Base-by-base conservation (phyloP, 2,888 invertebrate species). In the Lepidocyrtoides sp. region DNA sequence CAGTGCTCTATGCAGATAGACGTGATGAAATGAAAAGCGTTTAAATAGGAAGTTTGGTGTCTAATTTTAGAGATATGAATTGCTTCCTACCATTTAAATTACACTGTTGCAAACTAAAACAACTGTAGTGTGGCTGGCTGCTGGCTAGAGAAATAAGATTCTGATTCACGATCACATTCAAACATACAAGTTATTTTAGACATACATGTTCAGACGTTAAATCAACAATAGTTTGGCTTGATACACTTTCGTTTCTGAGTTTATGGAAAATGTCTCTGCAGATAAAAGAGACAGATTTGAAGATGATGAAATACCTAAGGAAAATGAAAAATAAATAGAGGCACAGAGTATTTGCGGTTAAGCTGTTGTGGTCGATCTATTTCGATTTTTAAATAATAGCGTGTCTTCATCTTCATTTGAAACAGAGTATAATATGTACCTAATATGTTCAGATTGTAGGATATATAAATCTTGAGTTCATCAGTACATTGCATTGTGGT, bases 361-460 rank as follows among this genome's bases (percentile, higher is more conserved):
- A 83, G 36, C 29, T 36, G 36, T 29, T 41, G 82, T 23, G 72
- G 44, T 44, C 23, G 41, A 72, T 72, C 72, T 72, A 44, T 72
- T 72, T 72, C 72, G 41, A 44, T 72, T 44, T 29, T 72, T 44
- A 44, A 72, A 72, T 44, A 72, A 72, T 5, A n/a, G n/a, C n/a
- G n/a, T n/a, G n/a, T n/a, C n/a, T n/a, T 23, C 44, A 44, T 20
- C 44, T 17, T 36, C 66, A 3, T 23, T 23, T n/a, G n/a, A 3
- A 5, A 26, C 44, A 12, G 54, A 7, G 14, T 54, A n/a, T n/a
- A n/a, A n/a, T n/a, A n/a, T n/a, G n/a, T n/a, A n/a, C n/a, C n/a
- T n/a, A n/a, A n/a, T n/a, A n/a, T n/a, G n/a, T n/a, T 23, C 4
- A 23, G 57, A 63, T 63, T 12, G 29, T 29, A 29, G 10, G 29